phyloP scores from a whole-genome alignment of 2,797 vertebrate species.

The Streptopelia turtur region DNA sequence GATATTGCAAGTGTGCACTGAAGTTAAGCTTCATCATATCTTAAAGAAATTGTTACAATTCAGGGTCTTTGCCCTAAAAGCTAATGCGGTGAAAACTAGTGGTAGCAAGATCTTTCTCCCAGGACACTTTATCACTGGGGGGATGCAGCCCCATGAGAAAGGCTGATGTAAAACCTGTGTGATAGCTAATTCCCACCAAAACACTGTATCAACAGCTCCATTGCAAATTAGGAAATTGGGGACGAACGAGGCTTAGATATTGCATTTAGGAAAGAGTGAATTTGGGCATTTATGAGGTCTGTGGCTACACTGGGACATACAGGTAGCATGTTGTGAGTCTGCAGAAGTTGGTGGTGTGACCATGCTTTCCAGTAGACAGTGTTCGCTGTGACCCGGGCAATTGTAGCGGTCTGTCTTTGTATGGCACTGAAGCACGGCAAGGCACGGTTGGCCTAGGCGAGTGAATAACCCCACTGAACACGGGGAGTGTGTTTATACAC shows the following conservation, averaged over 20 bases:
- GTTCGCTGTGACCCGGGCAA: background rate
- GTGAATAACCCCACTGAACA: background rate
- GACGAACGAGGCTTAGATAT: background rate
- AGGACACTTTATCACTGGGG: background rate
- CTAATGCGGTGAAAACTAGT: background rate
- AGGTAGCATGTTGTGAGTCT: fast-evolving
- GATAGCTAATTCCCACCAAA: background rate
- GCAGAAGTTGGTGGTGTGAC: background rate
- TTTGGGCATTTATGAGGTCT: background rate
- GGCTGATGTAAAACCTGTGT: background rate
- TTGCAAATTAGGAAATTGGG: background rate
- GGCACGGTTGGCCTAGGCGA: background rate
- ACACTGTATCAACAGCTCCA: fast-evolving
- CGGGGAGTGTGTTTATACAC: fast-evolving
- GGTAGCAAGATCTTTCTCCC: background rate
- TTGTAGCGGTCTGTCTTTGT: background rate
- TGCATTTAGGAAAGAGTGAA: background rate
- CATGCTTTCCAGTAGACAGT: fast-evolving
- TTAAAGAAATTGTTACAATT: background rate
- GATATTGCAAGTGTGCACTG: background rate
- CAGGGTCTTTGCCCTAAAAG: background rate
- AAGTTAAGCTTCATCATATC: background rate
- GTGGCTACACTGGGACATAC: fast-evolving
- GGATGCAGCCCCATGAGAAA: background rate
- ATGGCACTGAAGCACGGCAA: background rate